These are phyloP conservation scores for Eulithis prunata DNA, from an alignment of 2,888 invertebrate species.

Conservation along the genomic window DNA sequence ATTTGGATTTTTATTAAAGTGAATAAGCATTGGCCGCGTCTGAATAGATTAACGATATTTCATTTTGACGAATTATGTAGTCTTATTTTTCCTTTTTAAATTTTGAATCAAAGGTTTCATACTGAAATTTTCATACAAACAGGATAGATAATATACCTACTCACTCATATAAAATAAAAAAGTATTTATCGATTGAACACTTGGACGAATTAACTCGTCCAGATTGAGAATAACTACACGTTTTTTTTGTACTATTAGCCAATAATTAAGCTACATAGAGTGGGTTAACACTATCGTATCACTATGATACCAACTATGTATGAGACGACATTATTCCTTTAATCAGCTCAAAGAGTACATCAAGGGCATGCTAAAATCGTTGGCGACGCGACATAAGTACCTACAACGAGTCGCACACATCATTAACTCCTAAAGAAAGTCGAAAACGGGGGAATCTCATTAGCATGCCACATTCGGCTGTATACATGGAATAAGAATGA, in stretches of 20 bases:
- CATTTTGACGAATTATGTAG: not conserved
- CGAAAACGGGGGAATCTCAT: conserved; percentile 68
- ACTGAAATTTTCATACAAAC: too few relatives aligned
- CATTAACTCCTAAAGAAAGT: conserved; percentile 68
- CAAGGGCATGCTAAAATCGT: conserved; percentile 5
- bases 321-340: too few relatives aligned
- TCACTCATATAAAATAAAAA: too few relatives aligned
- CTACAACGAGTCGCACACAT: conserved; percentile 46
- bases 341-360: not conserved
- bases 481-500: conserved; percentile 75
- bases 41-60: not conserved
- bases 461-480: conserved; percentile 69
- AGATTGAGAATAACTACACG: too few relatives aligned
- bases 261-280: too few relatives aligned
- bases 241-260: too few relatives aligned
- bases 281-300: too few relatives aligned
- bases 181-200: too few relatives aligned
- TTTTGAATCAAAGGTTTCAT: too few relatives aligned
- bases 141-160: too few relatives aligned
- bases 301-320: too few relatives aligned
- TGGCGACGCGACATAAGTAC: conserved; percentile 6
- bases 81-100: not conserved
- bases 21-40: not conserved
- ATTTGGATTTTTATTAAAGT: conserved; percentile 26
- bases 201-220: too few relatives aligned